Base-by-base conservation (phyloP, 2,888 invertebrate species). In the Candidula unifasciata region DNA sequence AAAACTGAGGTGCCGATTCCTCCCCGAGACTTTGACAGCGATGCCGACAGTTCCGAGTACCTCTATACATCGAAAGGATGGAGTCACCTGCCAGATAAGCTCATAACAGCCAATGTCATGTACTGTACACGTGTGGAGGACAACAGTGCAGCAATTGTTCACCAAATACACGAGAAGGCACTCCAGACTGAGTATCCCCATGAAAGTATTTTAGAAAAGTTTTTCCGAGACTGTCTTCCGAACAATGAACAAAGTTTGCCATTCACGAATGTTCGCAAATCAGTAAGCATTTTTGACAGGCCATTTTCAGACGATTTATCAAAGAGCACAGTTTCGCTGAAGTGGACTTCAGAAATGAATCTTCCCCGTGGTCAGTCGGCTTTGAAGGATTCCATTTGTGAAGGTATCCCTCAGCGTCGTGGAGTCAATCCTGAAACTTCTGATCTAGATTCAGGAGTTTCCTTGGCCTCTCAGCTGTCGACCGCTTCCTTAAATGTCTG, bases 1-100 rank as follows among this genome's bases (percentile, higher is more conserved):
- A 54, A 21, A 18, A 13, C 52, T 2, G 16, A 24, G 8, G 68
- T 76, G 10, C 82, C 82, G 1, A 83, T 83, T 57, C 83, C 77
- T 13, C 83, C 69, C 35, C n/a, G 69, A 68, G 78, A 83, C 66
- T 83, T 83, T 37, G 77, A 83, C 21, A 83, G 78, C 27, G 83
- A 83, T 10, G 44, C 44, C 44, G 44, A 44, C 54, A 54, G 24
- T 16, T 83, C 57, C 1, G 83, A 83, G 33, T 83, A 78, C 57
- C 71, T 69, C 3, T 77, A 83, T 37, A 83, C 83, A n/a, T 83
- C 78, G 16, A 64, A 27, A 18, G 83, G 83, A 13, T 83, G 83
- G 83, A 69, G 78, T 33, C 77, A 78, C 37, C 8, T 78, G 37
- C 66, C 6, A 5, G 54, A 60, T 24, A 3, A 37, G 3, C 18